Evolutionary conservation across 2,797 vertebrate species (phyloP).

Genomic region (Muscicapa striata): DNA sequence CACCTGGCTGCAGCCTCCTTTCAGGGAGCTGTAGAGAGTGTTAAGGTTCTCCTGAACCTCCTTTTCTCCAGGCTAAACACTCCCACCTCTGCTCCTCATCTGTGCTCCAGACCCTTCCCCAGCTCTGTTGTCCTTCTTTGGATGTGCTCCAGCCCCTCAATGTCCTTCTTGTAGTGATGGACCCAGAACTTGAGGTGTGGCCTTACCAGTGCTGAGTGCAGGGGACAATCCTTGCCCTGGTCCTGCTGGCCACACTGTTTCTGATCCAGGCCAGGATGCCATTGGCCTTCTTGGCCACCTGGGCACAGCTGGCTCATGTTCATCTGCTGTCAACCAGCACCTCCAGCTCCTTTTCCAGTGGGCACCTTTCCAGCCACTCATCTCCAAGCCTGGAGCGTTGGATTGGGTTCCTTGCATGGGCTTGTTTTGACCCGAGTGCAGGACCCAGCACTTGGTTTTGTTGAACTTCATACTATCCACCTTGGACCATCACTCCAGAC

Average conservation of each 20-base stretch:
- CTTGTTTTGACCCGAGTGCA: background rate
- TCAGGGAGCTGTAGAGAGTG: accelerated
- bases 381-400: background rate
- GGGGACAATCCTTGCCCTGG: background rate
- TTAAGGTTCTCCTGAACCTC: background rate
- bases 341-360: background rate
- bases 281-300: accelerated
- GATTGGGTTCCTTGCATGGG: background rate
- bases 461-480: background rate
- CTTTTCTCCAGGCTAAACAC: background rate
- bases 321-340: background rate
- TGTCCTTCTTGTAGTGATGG: background rate
- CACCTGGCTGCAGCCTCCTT: background rate
- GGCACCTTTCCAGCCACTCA: background rate
- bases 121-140: accelerated
- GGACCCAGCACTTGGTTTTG: background rate
- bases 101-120: background rate
- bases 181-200: background rate
- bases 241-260: background rate
- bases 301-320: background rate
- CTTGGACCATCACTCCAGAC: background rate
- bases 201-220: background rate
- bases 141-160: accelerated
- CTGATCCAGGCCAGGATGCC: background rate
- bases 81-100: background rate